Base-by-base conservation (phyloP, 2,797 vertebrate species). In the Epinephelus malabaricus region DNA sequence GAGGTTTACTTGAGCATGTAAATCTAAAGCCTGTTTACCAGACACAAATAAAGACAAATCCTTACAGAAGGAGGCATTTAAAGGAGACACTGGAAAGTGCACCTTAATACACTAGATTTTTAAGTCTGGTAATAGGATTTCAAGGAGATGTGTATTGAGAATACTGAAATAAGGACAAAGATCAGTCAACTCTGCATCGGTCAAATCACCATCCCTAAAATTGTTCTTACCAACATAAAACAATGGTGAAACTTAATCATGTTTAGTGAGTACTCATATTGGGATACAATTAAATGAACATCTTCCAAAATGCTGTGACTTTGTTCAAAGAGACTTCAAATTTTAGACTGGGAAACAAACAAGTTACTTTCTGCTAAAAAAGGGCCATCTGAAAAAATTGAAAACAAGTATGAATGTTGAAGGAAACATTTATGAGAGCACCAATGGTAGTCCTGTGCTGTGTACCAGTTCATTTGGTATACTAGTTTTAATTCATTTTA, bases 21-120 rank as follows among this genome's bases (percentile, higher is more conserved):
- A 5, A 14, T 56, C 11, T 30, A 49, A 59, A 59, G 19, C 19
- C 30, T 40, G 43, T 69, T 69, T 17, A 59, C 25, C 68, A 69
- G 45, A 59, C 19, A 1, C 25, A 18, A 30, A 71, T 50, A 40
- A 23, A 38, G 30, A 38, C 43, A 19, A 50, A 60, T 60, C 27
- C n/a, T 15, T 7, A 46, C 12, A 15, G 27, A 23, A 18, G 19
- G 25, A 21, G 68, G 14, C 3, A 9, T 25, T 54, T 7, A 54
- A 50, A 43, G 25, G 25, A 40, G 30, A 40, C 21, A 38, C 2
- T 21, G 13, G 14, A 23, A 38, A 4, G 5, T 10, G 3, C 27
- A 15, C 11, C 47, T 18, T 21, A 5, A 62, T 43, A 23, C 43
- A 17, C 6, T 8, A 61, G 6, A 25, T 15, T 21, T 9, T 43